A percentile compares a stretch with the other conserved stretches of the same genome.
Evolutionary conservation across 1,140 invertebrate species (phyloP).

Genomic region (Oscheius sp.): DNA sequence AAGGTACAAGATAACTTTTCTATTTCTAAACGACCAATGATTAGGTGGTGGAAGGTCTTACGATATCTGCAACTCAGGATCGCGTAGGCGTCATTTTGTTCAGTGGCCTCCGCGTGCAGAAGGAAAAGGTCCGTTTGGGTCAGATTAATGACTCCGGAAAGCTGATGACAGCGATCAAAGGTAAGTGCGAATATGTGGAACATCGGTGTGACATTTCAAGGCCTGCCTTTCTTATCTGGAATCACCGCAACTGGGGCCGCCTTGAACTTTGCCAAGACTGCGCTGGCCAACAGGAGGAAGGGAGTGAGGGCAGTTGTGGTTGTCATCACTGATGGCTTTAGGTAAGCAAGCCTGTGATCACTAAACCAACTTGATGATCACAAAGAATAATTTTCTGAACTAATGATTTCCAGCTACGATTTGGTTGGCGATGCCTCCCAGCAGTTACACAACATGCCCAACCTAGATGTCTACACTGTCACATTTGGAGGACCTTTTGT

Average conservation of each 20-base stretch:
- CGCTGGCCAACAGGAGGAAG: constrained; percentile 13
- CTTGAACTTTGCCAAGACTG: constrained; percentile 7
- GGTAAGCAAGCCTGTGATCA: background rate
- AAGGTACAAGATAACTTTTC: too few relatives aligned
- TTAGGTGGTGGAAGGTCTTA: constrained; percentile 13
- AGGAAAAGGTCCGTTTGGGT: background rate
- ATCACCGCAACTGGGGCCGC: constrained; percentile 33
- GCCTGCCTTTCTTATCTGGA: constrained; percentile 29
- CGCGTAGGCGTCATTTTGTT: constrained; percentile 19
- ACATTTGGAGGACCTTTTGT: constrained; percentile 1
- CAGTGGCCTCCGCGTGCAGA: background rate
- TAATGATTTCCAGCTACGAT: constrained; percentile 16
- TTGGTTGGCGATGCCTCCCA: background rate
- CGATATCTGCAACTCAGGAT: background rate
- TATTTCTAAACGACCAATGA: background rate
- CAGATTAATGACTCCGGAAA: constrained; percentile 7
- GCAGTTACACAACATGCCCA: background rate
- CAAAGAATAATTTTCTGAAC: too few relatives aligned
- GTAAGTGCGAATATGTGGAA: background rate
- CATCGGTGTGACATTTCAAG: constrained; percentile 6
- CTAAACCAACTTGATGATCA: too few relatives aligned
- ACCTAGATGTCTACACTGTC: background rate
- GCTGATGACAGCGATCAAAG: background rate
- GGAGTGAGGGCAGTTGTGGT: constrained; percentile 14
- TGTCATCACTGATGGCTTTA: constrained; percentile 26